phyloP scores from a whole-genome alignment of 2,888 invertebrate genomes.

The Strigamia transsilvanica region DNA sequence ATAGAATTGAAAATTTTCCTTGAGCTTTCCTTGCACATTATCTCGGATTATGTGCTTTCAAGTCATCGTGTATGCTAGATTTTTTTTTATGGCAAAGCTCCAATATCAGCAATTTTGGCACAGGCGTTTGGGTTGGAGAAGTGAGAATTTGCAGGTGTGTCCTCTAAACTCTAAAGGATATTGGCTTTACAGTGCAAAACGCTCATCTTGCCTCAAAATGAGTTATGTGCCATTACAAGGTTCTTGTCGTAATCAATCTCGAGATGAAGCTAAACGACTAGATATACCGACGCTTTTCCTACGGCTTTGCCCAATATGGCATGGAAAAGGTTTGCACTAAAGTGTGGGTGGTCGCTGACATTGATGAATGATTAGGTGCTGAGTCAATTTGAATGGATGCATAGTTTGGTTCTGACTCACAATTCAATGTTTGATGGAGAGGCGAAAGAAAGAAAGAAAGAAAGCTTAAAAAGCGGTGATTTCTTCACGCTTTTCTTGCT shows the following conservation, averaged over 20 bases:
- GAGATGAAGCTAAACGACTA: background rate
- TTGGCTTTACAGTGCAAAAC: slow-evolving; percentile 10
- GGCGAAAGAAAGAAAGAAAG: background rate
- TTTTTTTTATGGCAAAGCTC: background rate
- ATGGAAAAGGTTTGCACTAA: background rate
- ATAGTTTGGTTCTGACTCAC: background rate
- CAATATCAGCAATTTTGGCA: background rate
- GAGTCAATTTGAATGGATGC: background rate
- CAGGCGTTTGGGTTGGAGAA: background rate
- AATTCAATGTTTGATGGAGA: background rate
- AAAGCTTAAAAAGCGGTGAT: background rate
- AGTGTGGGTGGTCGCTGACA: background rate
- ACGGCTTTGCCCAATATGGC: background rate
- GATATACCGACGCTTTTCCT: background rate
- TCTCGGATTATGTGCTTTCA: background rate
- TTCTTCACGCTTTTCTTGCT: background rate
- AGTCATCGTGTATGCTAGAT: background rate
- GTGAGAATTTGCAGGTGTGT: slow-evolving; percentile 6
- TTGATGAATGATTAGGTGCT: slow-evolving; percentile 1
- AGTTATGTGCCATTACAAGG: slow-evolving; percentile 15
- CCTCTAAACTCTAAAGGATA: background rate
- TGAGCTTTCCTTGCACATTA: background rate
- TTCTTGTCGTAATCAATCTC: slow-evolving; percentile 15
- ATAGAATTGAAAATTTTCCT: background rate
- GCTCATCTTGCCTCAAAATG: background rate